These are phyloP conservation scores for Drosophila trapezifrons DNA, from an alignment of 1,140 invertebrate genomes.

Conservation along the genomic window DNA sequence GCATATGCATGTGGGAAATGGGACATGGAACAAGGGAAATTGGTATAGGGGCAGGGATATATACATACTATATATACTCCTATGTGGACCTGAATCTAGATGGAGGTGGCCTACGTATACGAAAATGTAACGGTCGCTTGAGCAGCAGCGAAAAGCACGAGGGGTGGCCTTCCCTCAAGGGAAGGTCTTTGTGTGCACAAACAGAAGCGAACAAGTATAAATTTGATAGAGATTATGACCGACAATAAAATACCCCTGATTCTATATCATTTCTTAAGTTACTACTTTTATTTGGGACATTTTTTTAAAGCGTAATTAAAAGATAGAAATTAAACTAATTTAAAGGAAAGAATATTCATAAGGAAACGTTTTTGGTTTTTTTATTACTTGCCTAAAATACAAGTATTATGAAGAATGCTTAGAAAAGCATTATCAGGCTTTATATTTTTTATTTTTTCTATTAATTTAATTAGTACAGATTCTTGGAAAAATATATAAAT, in stretches of 20 bases:
- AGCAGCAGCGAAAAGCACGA: conserved; percentile 14
- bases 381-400: not conserved
- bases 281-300: no score
- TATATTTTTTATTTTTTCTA: not conserved
- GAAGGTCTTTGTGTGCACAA: conserved; percentile 34
- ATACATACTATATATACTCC: not conserved
- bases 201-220: conserved; percentile 13
- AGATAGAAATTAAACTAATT: no score
- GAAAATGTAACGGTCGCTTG: conserved; percentile 73
- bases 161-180: conserved; percentile 13
- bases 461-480: not conserved
- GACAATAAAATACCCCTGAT: conserved; percentile 14
- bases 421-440: no score
- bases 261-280: not conserved
- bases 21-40: conserved; percentile 10
- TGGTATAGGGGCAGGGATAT: conserved; percentile 2
- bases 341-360: no score
- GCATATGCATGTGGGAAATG: conserved; percentile 10
- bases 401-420: not conserved
- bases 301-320: no score
- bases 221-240: not conserved
- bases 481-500: not conserved
- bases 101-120: conserved; percentile 14
- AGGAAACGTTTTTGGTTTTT: not conserved
- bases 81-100: conserved; percentile 3